phyloP scores from a whole-genome alignment of 2,888 invertebrate species.

The Nycteola revayana region DNA sequence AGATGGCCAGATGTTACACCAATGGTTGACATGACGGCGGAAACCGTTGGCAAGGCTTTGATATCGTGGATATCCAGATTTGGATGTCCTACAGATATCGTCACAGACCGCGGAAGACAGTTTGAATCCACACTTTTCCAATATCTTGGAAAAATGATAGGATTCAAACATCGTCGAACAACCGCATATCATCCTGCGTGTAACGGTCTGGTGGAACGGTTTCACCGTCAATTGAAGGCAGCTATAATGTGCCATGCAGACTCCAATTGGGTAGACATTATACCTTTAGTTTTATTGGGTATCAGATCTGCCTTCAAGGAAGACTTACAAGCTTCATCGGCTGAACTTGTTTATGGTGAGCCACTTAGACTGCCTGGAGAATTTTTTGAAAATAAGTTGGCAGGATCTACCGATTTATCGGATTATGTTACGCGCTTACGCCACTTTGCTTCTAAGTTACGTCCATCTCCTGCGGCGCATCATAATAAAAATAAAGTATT shows the following conservation, averaged over 20 bases:
- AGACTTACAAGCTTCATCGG: not conserved
- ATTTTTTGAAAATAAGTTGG: not conserved
- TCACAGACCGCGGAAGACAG: slow-evolving; percentile 52
- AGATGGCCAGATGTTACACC: slow-evolving; percentile 32
- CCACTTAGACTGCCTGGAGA: not conserved
- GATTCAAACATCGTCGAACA: slow-evolving; percentile 10
- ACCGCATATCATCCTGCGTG: slow-evolving; percentile 19
- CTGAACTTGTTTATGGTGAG: too few relatives aligned
- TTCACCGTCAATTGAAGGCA: slow-evolving; percentile 18
- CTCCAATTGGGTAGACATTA: not conserved
- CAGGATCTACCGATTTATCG: not conserved
- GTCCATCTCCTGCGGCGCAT: not conserved
- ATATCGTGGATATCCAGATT: slow-evolving; percentile 30
- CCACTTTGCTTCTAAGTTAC: not conserved
- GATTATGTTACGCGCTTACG: not conserved
- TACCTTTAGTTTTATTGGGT: not conserved
- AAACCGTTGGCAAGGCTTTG: slow-evolving; percentile 46
- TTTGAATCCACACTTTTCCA: slow-evolving; percentile 21
- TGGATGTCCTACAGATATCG: slow-evolving; percentile 34
- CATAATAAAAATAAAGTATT: not conserved
- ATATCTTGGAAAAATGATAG: slow-evolving; percentile 1
- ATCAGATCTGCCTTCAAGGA: not conserved
- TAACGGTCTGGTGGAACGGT: slow-evolving; percentile 20
- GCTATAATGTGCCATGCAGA: slow-evolving; percentile 13
- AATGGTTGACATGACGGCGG: slow-evolving; percentile 43